phyloP scores from a whole-genome alignment of 2,113 vertebrate species.

The Brachypteracias leptosomus region DNA sequence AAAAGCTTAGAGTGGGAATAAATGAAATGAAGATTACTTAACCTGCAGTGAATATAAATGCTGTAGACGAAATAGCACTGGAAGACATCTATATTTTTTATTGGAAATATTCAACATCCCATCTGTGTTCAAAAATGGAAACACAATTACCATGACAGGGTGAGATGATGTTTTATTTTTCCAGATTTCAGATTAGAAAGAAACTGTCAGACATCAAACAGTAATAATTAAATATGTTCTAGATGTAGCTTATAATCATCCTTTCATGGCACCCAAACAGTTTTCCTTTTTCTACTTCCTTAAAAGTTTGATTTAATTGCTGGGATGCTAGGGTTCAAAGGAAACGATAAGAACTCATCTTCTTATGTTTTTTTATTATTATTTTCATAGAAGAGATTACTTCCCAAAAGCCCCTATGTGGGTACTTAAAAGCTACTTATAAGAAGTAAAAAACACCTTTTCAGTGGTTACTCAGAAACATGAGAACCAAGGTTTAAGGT shows the following conservation, averaged over 20 bases:
- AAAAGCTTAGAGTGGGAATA: not conserved
- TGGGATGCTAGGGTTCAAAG: not conserved
- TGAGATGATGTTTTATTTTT: not conserved
- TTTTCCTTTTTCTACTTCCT: not conserved
- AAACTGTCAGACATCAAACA: not conserved
- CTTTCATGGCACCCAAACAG: not conserved
- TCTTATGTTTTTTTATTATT: not conserved
- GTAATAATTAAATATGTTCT: not conserved
- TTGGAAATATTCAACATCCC: not conserved
- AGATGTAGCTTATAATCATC: not conserved
- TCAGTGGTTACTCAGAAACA: not conserved
- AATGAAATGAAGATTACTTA: not conserved
- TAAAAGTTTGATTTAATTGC: not conserved
- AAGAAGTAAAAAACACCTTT: not conserved
- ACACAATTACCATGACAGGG: not conserved
- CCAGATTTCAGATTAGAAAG: not conserved
- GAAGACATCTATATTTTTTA: not conserved
- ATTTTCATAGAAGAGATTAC: too few species aligned
- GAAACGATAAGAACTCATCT: not conserved
- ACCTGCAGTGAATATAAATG: not conserved
- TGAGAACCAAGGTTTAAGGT: not conserved
- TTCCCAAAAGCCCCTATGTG: not conserved
- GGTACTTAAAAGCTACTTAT: not conserved
- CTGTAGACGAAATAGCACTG: not conserved
- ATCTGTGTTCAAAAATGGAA: not conserved